Evolutionary conservation across 2,797 vertebrate species (phyloP).

Genomic region (Calcarius lapponicus): DNA sequence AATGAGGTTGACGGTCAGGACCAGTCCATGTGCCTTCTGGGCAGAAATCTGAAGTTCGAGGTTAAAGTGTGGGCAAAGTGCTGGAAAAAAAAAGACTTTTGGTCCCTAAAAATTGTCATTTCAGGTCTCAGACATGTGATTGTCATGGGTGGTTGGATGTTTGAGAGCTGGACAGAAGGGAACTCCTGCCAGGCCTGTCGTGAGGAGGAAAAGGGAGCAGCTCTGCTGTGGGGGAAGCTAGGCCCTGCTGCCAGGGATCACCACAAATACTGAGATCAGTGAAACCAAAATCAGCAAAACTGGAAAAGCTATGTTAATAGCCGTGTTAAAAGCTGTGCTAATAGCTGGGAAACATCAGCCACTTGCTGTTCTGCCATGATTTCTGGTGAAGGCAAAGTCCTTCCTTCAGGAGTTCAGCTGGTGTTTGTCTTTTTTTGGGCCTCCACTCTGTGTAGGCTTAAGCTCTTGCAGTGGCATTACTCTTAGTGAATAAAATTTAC

Average conservation of each 20-base stretch:
- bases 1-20: background rate
- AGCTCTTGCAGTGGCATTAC: background rate
- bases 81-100: background rate
- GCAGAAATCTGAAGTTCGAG: background rate
- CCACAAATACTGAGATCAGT: no score
- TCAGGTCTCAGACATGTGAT: background rate
- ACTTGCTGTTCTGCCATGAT: background rate
- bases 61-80: background rate
- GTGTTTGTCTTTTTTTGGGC: background rate
- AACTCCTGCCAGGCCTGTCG: background rate
- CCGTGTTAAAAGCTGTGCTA: background rate
- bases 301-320: background rate
- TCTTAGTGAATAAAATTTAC: background rate
- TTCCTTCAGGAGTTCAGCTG: background rate
- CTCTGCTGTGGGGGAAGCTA: background rate
- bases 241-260: background rate
- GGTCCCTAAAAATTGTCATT: fast-evolving
- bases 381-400: background rate
- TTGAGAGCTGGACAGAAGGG: background rate
- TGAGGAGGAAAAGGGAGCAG: background rate
- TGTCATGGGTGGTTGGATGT: background rate
- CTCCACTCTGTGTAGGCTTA: background rate
- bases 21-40: background rate
- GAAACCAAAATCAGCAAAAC: background rate
- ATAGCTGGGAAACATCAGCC: background rate